Evolutionary conservation across 2,888 invertebrate species (phyloP).

Genomic region (Teleiodes luculella): DNA sequence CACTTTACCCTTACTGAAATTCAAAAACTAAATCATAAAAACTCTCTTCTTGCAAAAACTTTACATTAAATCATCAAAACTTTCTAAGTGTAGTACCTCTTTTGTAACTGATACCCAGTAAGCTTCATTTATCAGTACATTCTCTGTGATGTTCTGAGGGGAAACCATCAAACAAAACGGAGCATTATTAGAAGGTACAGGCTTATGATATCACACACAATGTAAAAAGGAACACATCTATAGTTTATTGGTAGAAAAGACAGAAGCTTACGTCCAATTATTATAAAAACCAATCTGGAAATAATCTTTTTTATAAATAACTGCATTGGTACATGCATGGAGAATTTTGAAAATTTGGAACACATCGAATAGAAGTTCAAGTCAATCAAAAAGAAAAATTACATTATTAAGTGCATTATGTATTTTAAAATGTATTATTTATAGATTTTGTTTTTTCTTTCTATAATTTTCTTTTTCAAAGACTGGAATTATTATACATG

Average conservation of each 20-base stretch:
- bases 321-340: conserved; percentile 54
- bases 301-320: conserved; percentile 44
- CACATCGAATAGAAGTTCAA: neutral
- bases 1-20: conserved; percentile 78
- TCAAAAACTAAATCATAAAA: conserved; percentile 78
- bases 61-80: conserved; percentile 78
- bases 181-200: conserved; percentile 69
- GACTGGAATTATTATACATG: conserved; percentile 17
- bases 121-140: conserved; percentile 96
- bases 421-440: too few species aligned
- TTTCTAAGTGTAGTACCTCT: conserved; percentile 87
- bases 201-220: conserved; percentile 32
- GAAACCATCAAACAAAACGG: conserved; percentile 80
- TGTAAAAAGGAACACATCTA: conserved; percentile 25
- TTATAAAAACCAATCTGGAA: conserved; percentile 68
- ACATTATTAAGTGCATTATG: too few species aligned
- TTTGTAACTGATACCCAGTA: conserved; percentile 94
- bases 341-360: conserved; percentile 48
- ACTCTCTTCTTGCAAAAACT: conserved; percentile 76
- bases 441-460: too few species aligned
- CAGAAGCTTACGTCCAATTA: conserved; percentile 68
- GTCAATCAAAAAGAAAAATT: conserved; percentile 15
- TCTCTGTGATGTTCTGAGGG: conserved; percentile 97
- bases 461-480: conserved; percentile 29
- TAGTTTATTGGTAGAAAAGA: conserved; percentile 34